Conservation (phyloP, 2,888 invertebrate genomes). For the Cheiracanthium punctorium region DNA sequence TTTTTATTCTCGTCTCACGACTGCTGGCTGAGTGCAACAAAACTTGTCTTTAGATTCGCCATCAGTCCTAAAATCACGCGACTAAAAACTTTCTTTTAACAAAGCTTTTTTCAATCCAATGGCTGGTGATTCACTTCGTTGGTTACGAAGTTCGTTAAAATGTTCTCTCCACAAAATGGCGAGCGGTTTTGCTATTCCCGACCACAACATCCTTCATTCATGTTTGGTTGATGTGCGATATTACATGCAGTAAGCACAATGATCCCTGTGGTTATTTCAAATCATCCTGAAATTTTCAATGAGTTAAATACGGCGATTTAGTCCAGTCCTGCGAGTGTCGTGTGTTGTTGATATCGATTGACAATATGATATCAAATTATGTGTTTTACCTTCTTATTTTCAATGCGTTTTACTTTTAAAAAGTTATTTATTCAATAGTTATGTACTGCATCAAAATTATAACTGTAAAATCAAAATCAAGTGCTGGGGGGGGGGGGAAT, state of each 20-base stretch:
- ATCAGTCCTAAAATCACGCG: slow-evolving; percentile 45
- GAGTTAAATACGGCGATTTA: not conserved
- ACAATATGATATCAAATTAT: too few species aligned
- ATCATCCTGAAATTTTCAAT: not conserved
- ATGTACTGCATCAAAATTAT: too few species aligned
- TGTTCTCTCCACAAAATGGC: slow-evolving; percentile 29
- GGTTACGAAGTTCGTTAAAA: slow-evolving; percentile 16
- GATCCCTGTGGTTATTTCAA: not conserved
- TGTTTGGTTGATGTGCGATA: too few species aligned
- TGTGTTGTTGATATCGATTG: too few species aligned
- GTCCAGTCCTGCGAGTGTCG: too few species aligned
- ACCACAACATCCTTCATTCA: not conserved
- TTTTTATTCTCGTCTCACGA: slow-evolving; percentile 29
- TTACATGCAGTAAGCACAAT: not conserved
- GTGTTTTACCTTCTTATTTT: too few species aligned
- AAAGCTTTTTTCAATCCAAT: slow-evolving; percentile 19
- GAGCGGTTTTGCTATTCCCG: not conserved
- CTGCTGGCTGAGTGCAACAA: not conserved
- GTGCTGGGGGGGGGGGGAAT: too few species aligned
- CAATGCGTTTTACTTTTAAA: too few species aligned
- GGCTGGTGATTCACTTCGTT: slow-evolving; percentile 45
- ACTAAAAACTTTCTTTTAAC: slow-evolving; percentile 37
- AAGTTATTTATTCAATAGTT: too few species aligned
- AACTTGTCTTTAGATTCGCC: slow-evolving; percentile 49
- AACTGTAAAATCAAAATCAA: too few species aligned